Conservation (phyloP, 2,888 invertebrate genomes). For the Rhimphoctona megacephalus region DNA sequence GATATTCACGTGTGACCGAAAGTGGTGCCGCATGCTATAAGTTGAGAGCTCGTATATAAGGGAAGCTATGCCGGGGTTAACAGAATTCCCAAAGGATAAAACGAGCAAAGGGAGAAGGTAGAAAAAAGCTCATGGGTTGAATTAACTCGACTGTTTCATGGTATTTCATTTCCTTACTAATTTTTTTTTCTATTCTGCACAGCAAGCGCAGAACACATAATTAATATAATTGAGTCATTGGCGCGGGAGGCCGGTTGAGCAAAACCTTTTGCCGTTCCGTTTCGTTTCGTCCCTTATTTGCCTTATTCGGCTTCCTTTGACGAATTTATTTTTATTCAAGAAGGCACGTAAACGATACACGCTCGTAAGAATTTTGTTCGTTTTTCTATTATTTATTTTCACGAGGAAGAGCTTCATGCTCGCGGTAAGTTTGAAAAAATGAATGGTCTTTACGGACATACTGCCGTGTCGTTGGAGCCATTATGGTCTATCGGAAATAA, state of each 20-base stretch:
- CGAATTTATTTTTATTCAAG: background rate
- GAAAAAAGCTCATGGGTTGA: constrained; percentile 16
- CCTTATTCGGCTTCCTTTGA: background rate
- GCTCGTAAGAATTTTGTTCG: background rate
- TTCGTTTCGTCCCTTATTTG: constrained; percentile 5
- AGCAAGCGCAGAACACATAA: constrained; percentile 37
- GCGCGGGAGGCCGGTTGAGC: background rate
- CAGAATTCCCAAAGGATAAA: constrained; percentile 19
- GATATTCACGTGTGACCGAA: constrained; percentile 51
- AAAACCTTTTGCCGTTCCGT: background rate
- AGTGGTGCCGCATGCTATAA: constrained; percentile 17
- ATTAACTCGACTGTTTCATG: constrained; percentile 15
- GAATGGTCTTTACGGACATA: constrained; percentile 9
- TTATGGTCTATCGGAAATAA: constrained; percentile 11
- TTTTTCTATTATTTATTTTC: constrained; percentile 8
- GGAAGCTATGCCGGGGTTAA: background rate
- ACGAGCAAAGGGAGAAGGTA: background rate
- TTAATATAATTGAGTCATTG: constrained; percentile 54
- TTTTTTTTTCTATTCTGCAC: constrained; percentile 7
- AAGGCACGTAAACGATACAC: background rate
- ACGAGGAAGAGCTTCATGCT: background rate
- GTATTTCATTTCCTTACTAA: background rate
- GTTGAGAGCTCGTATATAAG: background rate
- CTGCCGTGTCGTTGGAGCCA: background rate
- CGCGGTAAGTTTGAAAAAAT: constrained; percentile 13